phyloP scores from a whole-genome alignment of 2,113 vertebrate species.

The Lophotis ruficrista region DNA sequence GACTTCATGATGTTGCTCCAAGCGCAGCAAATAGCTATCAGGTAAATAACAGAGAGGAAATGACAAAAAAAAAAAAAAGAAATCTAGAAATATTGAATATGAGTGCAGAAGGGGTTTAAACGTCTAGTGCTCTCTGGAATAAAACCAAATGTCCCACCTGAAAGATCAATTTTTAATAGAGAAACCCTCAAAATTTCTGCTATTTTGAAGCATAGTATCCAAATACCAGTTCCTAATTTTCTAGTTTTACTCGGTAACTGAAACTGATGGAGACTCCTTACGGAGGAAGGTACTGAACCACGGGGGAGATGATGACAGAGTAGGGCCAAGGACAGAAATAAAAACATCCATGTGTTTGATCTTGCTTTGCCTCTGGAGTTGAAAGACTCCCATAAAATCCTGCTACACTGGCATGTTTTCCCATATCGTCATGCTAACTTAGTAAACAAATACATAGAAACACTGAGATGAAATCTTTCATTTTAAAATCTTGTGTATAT shows the following conservation, averaged over 20 bases:
- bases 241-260: background rate
- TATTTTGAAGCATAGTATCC: background rate
- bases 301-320: background rate
- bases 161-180: background rate
- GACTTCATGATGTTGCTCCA: background rate
- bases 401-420: background rate
- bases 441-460: background rate
- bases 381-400: background rate
- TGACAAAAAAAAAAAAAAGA: background rate
- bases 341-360: background rate
- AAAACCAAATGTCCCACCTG: background rate
- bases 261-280: background rate
- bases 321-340: background rate
- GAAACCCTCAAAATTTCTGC: background rate
- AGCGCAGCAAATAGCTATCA: background rate
- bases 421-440: background rate
- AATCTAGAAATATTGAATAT: background rate
- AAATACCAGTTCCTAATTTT: background rate
- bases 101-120: background rate
- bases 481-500: background rate
- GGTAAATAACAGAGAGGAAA: background rate
- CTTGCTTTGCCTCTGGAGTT: background rate
- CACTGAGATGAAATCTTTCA: background rate
- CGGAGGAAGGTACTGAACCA: background rate
- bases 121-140: background rate